phyloP scores from a whole-genome alignment of 2,888 invertebrate species.

The Brachypalpus laphriformis region DNA sequence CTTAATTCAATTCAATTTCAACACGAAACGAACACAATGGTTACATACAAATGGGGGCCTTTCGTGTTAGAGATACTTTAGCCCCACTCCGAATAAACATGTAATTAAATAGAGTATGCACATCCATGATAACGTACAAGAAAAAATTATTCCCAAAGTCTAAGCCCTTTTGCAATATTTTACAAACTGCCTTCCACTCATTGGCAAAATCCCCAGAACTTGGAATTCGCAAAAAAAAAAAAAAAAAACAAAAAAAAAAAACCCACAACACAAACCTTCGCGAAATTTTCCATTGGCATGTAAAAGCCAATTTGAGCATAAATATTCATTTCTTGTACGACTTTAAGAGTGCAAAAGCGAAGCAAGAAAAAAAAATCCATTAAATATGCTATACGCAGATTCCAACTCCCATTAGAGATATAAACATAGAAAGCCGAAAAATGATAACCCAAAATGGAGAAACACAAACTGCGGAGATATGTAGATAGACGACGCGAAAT shows the following conservation, averaged over 20 bases:
- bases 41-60: neutral
- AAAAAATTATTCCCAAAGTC: neutral
- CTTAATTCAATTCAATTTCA: no score
- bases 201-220: no score
- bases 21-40: neutral
- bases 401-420: constrained; percentile 21
- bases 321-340: constrained; percentile 14
- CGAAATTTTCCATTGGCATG: neutral
- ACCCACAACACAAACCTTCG: neutral
- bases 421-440: constrained; percentile 44
- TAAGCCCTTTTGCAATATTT: neutral
- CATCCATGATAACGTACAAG: neutral
- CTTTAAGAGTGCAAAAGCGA: neutral
- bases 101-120: neutral
- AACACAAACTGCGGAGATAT: neutral
- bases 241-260: no score
- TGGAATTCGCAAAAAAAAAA: no score
- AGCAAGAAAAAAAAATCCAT: constrained; percentile 15
- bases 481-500: neutral
- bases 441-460: constrained; percentile 7
- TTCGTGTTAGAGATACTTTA: neutral
- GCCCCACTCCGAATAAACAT: neutral
- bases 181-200: no score
- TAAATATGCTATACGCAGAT: constrained; percentile 4
- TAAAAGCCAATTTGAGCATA: neutral